Evolutionary conservation across 2,888 invertebrate genomes (phyloP), one percentile per base, ranked within the genome.

Genomic region (Ophioninae sp.): DNA sequence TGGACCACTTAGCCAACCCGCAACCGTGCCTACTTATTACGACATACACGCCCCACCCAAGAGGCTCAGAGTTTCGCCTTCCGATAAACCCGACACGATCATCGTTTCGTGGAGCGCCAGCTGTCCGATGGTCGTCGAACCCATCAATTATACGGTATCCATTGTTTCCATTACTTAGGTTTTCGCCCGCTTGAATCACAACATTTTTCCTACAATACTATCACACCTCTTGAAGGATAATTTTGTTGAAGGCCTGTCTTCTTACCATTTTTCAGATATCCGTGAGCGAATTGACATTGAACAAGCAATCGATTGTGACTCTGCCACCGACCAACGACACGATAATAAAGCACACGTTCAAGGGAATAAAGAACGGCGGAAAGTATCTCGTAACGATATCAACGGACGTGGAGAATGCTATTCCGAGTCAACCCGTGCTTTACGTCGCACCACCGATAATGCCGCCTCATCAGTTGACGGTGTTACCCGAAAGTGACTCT

Each of bases 31-130:
- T 50, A 97, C 97, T 0, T 93, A 94, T 79, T 95, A 95, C 87
- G 95, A 96, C 89, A 87, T 87, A 57, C 94, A 94, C 83, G 96
- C 96, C 39, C 95, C 97, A 0, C 96, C 97, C 0, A 96, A 95
- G 89, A 94, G 95, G 83, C 91, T 97, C 1, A 93, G 92, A 20
- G 95, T 95, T 7, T 90, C 86, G 2, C 87, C 92, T 7, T 89
- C 92, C 72, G 88, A 92, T 20, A 89, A 91, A 83, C 92, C 92
- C 7, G 91, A 93, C 21, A 90, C 93, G 21, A 94, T 97, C 93
- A 93, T 93, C 37, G 94, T 97, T 0, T 93, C 94, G 20, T 97
- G 97, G 97, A 94, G 94, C 62, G 95, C 97, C 0, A 96, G 95
- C 77, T 97, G 97, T 91, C 94, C 94, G 0, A 91, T 92, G 7